A percentile compares a stretch with the other conserved stretches of the same genome.
Conservation (phyloP, 1,140 invertebrate species). For the Arctopsyche grandis region DNA sequence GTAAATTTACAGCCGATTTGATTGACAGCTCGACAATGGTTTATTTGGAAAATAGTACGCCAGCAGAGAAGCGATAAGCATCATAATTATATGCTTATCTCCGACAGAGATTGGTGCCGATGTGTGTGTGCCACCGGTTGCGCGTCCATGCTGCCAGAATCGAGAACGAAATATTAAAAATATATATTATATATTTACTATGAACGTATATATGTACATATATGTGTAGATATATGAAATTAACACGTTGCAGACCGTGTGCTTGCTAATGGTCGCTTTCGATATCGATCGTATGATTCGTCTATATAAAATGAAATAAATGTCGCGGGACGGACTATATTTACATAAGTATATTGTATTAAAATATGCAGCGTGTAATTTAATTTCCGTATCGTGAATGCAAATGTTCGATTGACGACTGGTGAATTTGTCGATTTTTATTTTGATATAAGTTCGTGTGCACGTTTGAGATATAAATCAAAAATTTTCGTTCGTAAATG, state of each 20-base stretch:
- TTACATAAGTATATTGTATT: too few relatives aligned
- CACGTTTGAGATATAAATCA: too few relatives aligned
- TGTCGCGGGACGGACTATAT: too few relatives aligned
- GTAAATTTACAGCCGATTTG: slow-evolving; percentile 52
- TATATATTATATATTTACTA: too few relatives aligned
- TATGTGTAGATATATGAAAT: background rate
- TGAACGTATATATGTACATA: too few relatives aligned
- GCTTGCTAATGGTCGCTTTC: background rate
- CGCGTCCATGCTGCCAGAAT: slow-evolving; percentile 21
- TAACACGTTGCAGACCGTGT: background rate
- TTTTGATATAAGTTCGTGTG: background rate
- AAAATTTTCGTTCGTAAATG: too few relatives aligned
- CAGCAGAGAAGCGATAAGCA: slow-evolving; percentile 51
- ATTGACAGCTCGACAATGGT: slow-evolving; percentile 55
- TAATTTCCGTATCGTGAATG: too few relatives aligned
- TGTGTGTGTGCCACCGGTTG: slow-evolving; percentile 37
- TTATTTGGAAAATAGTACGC: slow-evolving; percentile 54
- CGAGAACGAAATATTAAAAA: background rate
- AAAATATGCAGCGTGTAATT: too few relatives aligned
- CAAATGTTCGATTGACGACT: background rate
- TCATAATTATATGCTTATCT: slow-evolving; percentile 55
- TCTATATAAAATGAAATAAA: too few relatives aligned
- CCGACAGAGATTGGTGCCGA: slow-evolving; percentile 45
- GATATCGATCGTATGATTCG: background rate
- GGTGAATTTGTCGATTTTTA: background rate